A percentile compares a stretch with the other conserved stretches of the same genome.
Conservation (phyloP, 2,113 vertebrate genomes). For the Rhinoderma darwinii region DNA sequence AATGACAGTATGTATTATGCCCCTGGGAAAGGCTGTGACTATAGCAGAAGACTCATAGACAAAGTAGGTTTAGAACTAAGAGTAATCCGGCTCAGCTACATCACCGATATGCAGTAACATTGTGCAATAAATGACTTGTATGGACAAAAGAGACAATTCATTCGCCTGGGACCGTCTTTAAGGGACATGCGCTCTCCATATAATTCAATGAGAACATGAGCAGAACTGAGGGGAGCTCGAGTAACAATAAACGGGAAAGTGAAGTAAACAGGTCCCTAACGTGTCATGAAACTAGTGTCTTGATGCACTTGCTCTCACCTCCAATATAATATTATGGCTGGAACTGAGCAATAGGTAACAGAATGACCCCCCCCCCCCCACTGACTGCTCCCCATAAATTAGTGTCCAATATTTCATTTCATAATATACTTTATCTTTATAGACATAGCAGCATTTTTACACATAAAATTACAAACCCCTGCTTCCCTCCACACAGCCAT, state of each 20-base stretch:
- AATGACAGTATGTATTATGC: neutral
- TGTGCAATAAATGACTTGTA: conserved; percentile 35
- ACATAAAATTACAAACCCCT: no score
- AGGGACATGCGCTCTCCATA: neutral
- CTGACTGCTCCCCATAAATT: no score
- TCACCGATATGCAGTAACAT: conserved; percentile 10
- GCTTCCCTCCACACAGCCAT: no score
- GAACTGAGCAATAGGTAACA: conserved; percentile 3
- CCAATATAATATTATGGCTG: conserved; percentile 32
- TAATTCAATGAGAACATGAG: conserved; percentile 45
- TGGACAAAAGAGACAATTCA: conserved; percentile 29
- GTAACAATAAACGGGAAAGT: conserved; percentile 31
- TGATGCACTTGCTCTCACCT: conserved; percentile 14
- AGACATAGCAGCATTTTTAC: no score
- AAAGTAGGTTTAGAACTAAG: conserved; percentile 1
- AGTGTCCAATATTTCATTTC: no score
- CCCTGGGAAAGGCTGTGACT: neutral
- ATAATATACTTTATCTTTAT: no score
- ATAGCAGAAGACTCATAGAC: conserved; percentile 9
- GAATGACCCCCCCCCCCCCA: no score
- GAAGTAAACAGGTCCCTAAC: conserved; percentile 39
- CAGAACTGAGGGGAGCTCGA: neutral
- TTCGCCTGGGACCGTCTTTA: conserved; percentile 7
- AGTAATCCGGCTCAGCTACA: conserved; percentile 12
- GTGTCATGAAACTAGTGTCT: conserved; percentile 16